Conservation (phyloP, 2,797 vertebrate species). For the Alcedo atthis region DNA sequence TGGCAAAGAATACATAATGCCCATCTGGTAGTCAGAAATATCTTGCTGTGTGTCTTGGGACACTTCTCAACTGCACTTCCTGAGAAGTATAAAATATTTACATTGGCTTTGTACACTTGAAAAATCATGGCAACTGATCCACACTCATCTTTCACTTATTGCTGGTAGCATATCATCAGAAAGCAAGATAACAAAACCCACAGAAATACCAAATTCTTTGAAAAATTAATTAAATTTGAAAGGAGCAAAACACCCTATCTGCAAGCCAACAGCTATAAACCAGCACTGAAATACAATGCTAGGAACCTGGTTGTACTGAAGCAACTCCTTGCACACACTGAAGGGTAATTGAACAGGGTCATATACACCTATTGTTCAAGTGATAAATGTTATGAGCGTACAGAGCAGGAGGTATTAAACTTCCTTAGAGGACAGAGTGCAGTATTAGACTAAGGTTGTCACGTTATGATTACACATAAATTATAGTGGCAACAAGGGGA, state of each 20-base stretch:
- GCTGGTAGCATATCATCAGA: neutral
- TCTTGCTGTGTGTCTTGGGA: rapidly evolving
- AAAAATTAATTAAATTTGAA: neutral
- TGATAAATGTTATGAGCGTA: neutral
- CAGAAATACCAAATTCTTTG: neutral
- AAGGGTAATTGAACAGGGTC: neutral
- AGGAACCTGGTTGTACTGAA: neutral
- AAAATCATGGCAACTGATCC: neutral
- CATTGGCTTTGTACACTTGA: neutral
- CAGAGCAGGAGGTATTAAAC: conserved; percentile 32
- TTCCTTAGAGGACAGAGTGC: conserved; percentile 32
- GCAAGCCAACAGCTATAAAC: neutral
- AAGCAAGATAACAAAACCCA: neutral
- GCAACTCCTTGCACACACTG: neutral
- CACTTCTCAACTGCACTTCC: neutral
- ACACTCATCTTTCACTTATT: neutral
- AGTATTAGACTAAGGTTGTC: conserved; percentile 36
- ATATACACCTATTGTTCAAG: neutral
- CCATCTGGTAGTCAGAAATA: neutral
- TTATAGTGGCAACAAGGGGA: conserved; percentile 43
- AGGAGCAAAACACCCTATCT: neutral
- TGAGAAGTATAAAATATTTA: neutral
- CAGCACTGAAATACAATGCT: neutral
- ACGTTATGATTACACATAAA: conserved; percentile 56
- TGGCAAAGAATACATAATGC: neutral